phyloP scores from a whole-genome alignment of 2,888 invertebrate species.

The Plebejus argus region DNA sequence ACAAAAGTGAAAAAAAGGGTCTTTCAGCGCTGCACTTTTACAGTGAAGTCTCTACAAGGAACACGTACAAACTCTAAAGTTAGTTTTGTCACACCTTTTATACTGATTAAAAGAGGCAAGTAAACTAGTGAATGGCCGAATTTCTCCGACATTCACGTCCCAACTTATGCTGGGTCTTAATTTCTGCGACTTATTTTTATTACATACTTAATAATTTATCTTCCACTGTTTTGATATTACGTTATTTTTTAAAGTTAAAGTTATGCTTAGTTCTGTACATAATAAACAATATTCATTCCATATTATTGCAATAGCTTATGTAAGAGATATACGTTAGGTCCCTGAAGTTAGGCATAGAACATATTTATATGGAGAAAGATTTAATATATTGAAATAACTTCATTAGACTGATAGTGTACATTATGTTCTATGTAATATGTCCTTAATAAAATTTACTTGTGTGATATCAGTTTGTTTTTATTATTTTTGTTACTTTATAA shows the following conservation, averaged over 20 bases:
- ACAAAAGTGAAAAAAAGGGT: too few species aligned
- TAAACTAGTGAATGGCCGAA: background rate
- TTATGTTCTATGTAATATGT: slow-evolving; percentile 48
- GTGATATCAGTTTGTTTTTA: slow-evolving; percentile 48
- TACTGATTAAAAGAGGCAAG: background rate
- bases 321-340: slow-evolving; percentile 38
- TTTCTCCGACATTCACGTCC: too few species aligned
- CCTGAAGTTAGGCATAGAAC: slow-evolving; percentile 44
- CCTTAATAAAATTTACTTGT: slow-evolving; percentile 51
- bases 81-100: too few species aligned
- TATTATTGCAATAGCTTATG: slow-evolving; percentile 6
- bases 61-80: too few species aligned
- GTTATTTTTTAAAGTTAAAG: background rate
- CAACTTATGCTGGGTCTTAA: too few species aligned
- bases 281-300: background rate
- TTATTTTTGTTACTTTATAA: background rate
- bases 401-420: slow-evolving; percentile 58
- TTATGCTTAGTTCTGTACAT: background rate
- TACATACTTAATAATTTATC: too few species aligned
- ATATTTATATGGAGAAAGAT: slow-evolving; percentile 57
- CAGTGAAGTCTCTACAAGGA: too few species aligned
- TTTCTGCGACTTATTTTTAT: too few species aligned
- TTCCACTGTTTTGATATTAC: background rate
- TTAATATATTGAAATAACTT: slow-evolving; percentile 60
- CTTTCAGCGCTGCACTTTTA: too few species aligned